Evolutionary conservation across 2,797 vertebrate species (phyloP).

Genomic region (Oreonectes daqikongensis): DNA sequence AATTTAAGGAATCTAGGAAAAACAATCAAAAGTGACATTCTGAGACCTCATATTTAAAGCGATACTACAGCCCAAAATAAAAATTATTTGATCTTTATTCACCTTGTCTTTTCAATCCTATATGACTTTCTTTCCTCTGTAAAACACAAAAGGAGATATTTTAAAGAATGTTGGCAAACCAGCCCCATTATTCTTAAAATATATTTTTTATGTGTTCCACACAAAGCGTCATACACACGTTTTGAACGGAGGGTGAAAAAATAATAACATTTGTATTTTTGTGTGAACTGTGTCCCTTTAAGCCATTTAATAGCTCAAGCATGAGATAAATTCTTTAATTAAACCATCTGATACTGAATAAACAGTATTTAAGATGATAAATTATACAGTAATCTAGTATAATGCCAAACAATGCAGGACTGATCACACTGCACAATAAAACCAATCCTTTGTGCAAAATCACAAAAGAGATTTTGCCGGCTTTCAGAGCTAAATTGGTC

Average conservation of each 20-base stretch:
- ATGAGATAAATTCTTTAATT: background rate
- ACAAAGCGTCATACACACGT: no score
- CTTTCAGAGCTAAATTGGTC: background rate
- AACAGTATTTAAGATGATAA: conserved; percentile 8
- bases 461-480: background rate
- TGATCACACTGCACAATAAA: background rate
- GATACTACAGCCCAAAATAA: no score
- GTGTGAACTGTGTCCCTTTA: no score
- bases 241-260: no score
- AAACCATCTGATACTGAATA: background rate
- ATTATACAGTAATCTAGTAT: background rate
- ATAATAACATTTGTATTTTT: no score
- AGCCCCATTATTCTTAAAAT: no score
- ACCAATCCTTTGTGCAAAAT: background rate
- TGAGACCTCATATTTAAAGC: background rate
- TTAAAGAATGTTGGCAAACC: no score
- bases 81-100: no score
- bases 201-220: no score
- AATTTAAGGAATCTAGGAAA: background rate
- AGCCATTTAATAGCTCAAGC: background rate
- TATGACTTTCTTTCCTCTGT: no score
- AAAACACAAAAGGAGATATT: no score
- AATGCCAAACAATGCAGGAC: background rate
- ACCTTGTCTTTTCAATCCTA: no score
- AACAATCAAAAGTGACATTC: background rate